Percentiles rank a stretch among this genome's conserved stretches.
Conservation (phyloP, 2,888 invertebrate genomes). For the Aphelenchoides bicaudatus region DNA sequence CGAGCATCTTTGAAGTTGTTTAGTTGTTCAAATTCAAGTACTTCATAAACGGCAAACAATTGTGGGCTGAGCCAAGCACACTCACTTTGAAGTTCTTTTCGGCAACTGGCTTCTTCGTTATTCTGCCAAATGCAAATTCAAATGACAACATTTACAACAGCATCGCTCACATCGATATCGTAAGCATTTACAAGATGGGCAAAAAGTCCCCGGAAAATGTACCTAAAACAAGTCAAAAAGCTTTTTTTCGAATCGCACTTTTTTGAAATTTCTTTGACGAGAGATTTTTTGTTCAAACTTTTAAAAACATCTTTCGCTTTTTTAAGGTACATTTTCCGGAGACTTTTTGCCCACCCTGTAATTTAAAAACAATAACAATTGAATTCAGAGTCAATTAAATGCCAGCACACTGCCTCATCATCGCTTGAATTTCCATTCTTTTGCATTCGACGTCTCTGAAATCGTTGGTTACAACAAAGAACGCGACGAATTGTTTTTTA, state of each 20-base stretch:
- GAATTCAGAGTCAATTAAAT: constrained; percentile 20
- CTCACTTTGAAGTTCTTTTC: constrained; percentile 39
- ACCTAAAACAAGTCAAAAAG: too few relatives aligned
- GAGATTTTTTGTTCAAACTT: too few relatives aligned
- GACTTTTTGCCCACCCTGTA: too few relatives aligned
- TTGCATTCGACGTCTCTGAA: constrained; percentile 61
- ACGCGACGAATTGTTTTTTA: constrained; percentile 68
- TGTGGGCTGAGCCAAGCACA: constrained; percentile 48
- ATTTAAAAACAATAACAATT: constrained; percentile 46
- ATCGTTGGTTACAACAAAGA: constrained; percentile 60
- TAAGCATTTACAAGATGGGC: constrained; percentile 42
- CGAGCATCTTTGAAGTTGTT: background rate
- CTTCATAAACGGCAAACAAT: constrained; percentile 29
- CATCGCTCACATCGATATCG: constrained; percentile 27
- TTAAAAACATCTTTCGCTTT: constrained; percentile 41
- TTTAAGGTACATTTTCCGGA: constrained; percentile 41
- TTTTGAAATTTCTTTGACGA: too few relatives aligned
- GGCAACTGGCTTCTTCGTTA: constrained; percentile 59
- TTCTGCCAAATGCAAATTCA: constrained; percentile 53
- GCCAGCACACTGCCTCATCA: constrained; percentile 2
- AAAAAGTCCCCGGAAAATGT: too few relatives aligned
- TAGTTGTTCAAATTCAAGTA: constrained; percentile 34
- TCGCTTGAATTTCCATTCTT: constrained; percentile 53
- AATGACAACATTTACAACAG: background rate
- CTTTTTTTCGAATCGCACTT: too few relatives aligned